These are phyloP conservation scores for Misgurnus mizolepis DNA, from an alignment of 2,113 vertebrate genomes.

Conservation along the genomic window DNA sequence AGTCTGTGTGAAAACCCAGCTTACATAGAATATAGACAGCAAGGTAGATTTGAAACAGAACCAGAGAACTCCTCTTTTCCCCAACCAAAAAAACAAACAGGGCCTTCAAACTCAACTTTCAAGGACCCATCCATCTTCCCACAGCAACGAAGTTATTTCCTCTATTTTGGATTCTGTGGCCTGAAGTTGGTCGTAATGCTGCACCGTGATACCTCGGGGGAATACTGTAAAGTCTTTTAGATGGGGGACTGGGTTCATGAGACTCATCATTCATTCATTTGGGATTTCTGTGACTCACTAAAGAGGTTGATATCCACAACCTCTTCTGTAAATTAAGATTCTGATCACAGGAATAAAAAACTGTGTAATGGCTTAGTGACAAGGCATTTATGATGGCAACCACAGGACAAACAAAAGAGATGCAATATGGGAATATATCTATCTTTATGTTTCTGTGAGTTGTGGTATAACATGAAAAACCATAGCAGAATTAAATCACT, in stretches of 20 bases:
- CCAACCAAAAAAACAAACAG: constrained; percentile 39
- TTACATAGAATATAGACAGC: too few relatives aligned
- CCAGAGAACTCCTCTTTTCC: too few relatives aligned
- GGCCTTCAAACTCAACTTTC: constrained; percentile 29
- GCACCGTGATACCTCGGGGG: constrained; percentile 46
- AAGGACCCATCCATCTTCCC: constrained; percentile 26
- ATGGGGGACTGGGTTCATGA: constrained; percentile 31
- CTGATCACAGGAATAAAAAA: constrained; percentile 17
- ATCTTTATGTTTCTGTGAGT: neutral
- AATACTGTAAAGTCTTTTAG: constrained; percentile 35
- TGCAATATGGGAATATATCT: neutral
- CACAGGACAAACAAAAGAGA: constrained; percentile 34
- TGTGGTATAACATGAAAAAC: neutral
- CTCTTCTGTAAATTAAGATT: neutral
- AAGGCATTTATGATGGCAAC: constrained; percentile 31
- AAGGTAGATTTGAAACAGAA: too few relatives aligned
- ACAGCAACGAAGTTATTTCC: constrained; percentile 42
- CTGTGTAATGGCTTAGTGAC: constrained; percentile 10
- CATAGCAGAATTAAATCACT: constrained; percentile 5
- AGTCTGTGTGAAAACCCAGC: too few relatives aligned
- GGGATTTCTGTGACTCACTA: constrained; percentile 22
- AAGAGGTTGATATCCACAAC: constrained; percentile 13
- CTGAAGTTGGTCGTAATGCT: constrained; percentile 28
- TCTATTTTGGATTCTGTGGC: constrained; percentile 47
- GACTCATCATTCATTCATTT: constrained; percentile 4